These are phyloP conservation scores for Diarsia dahlii DNA, from an alignment of 2,888 invertebrate species.

Conservation along the genomic window DNA sequence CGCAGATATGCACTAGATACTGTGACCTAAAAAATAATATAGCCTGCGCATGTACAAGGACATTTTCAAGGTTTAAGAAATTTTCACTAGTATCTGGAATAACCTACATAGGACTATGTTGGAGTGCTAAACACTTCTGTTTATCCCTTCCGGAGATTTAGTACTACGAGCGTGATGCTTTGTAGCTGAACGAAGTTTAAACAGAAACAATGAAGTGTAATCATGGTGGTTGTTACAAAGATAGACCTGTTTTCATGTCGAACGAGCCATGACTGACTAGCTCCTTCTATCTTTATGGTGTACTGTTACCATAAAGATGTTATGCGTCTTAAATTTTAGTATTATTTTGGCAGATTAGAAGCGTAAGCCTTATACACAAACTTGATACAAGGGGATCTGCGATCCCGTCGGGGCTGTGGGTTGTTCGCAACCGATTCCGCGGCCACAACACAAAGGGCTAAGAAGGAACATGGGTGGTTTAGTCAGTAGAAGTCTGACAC, in stretches of 20 bases:
- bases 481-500: no score
- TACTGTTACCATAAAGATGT: slow-evolving; percentile 22
- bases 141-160: not conserved
- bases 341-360: not conserved
- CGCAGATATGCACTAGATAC: not conserved
- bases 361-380: not conserved
- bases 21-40: not conserved
- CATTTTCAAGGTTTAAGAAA: not conserved
- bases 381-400: not conserved
- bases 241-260: slow-evolving; percentile 16
- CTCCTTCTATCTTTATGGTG: slow-evolving; percentile 22
- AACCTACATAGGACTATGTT: not conserved
- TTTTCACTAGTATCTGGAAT: not conserved
- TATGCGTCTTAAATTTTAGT: slow-evolving; percentile 8
- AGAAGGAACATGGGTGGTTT: no score
- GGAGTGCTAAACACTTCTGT: not conserved
- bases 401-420: no score
- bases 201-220: slow-evolving; percentile 31
- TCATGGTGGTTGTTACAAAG: slow-evolving; percentile 14
- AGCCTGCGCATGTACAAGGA: not conserved
- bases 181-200: not conserved
- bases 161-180: not conserved
- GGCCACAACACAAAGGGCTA: no score
- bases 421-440: no score
- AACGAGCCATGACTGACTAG: slow-evolving; percentile 32